phyloP scores from a whole-genome alignment of 2,113 vertebrate genomes.

The Odocoileus hemionus region DNA sequence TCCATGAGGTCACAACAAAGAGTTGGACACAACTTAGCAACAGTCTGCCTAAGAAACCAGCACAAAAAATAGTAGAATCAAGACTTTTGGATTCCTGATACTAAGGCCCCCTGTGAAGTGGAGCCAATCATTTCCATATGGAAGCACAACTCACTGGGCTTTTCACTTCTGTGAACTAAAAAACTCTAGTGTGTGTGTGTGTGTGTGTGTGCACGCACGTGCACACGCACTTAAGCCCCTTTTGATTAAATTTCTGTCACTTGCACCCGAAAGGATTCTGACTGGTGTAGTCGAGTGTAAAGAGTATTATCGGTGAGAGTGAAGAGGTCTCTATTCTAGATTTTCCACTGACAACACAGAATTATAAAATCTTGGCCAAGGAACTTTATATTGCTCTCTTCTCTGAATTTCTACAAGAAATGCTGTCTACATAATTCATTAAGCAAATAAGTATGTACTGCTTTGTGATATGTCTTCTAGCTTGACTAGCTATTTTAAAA shows the following conservation, averaged over 20 bases:
- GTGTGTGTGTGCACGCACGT: accelerated
- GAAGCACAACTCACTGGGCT: neutral
- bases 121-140: neutral
- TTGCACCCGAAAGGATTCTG: neutral
- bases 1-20: neutral
- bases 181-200: neutral
- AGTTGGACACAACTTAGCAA: neutral
- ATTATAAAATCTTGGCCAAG: neutral
- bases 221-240: neutral
- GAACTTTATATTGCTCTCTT: neutral
- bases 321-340: neutral
- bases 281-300: neutral
- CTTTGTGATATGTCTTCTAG: neutral
- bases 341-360: neutral
- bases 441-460: neutral
- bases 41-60: neutral
- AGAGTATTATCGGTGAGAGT: neutral
- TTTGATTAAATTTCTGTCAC: neutral
- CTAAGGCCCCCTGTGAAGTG: neutral
- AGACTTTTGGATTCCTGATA: neutral
- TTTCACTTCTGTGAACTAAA: neutral
- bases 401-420: conserved; percentile 21
- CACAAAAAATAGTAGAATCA: neutral
- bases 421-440: conserved; percentile 1
- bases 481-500: neutral